A percentile compares a stretch with the other conserved stretches of the same genome.
Conservation (phyloP, 2,888 invertebrate genomes). For the Taphrorychus bicolor region DNA sequence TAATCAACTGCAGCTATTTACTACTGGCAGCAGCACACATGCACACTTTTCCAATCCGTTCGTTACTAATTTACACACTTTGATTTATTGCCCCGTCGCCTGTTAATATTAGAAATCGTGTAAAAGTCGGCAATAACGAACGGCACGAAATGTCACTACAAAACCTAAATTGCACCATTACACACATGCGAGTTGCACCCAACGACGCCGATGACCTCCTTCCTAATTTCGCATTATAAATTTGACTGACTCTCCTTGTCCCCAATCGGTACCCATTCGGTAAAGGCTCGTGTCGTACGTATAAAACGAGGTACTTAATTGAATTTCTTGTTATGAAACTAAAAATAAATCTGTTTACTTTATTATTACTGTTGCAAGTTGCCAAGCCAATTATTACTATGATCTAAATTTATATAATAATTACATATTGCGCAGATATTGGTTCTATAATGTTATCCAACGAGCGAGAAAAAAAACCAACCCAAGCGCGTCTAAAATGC, state of each 20-base stretch:
- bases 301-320: background rate
- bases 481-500: background rate
- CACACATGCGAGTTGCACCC: conserved; percentile 1
- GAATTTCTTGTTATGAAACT: background rate
- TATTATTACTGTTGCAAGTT: background rate
- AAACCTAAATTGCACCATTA: background rate
- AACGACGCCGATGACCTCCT: conserved; percentile 9
- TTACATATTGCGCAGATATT: background rate
- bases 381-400: background rate
- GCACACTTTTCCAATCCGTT: background rate
- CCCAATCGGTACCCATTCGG: conserved; percentile 29
- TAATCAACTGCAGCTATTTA: background rate
- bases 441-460: no score
- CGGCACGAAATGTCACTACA: background rate
- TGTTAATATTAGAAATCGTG: background rate
- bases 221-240: conserved; percentile 30
- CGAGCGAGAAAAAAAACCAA: background rate
- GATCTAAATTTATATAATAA: no score
- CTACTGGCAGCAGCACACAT: background rate
- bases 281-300: conserved; percentile 11
- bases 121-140: background rate
- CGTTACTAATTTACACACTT: background rate
- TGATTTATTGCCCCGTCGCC: background rate
- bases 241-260: conserved; percentile 36
- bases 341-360: background rate